These are phyloP conservation scores for Anniella stebbinsi DNA, from an alignment of 2,797 vertebrate species.

Conservation along the genomic window DNA sequence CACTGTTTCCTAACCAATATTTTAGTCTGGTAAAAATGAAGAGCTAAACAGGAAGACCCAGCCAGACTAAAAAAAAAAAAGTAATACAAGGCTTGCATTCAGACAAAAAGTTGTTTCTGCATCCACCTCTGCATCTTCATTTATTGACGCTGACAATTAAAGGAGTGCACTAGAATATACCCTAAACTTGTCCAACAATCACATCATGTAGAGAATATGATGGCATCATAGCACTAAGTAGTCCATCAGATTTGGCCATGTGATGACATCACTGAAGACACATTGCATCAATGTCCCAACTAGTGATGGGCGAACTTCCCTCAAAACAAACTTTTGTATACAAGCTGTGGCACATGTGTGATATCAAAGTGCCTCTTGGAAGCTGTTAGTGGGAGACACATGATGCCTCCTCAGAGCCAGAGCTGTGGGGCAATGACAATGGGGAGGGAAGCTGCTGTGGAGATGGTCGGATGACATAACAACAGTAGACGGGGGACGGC, in stretches of 20 bases:
- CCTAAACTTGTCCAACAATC: neutral
- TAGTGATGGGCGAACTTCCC: neutral
- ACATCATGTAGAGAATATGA: neutral
- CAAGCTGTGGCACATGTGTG: no score
- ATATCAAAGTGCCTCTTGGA: no score
- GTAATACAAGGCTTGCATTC: neutral
- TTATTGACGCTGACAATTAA: slow-evolving; percentile 1
- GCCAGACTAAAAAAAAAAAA: no score
- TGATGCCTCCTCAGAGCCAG: no score
- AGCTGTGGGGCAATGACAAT: no score
- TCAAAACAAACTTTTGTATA: no score
- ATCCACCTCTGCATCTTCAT: neutral
- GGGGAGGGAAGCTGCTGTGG: no score
- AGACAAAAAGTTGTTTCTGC: neutral
- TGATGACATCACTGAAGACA: neutral
- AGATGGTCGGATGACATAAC: no score
- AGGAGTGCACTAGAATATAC: neutral
- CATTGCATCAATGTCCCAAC: neutral
- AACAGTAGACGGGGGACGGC: no score
- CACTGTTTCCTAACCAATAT: neutral
- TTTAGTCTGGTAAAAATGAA: neutral
- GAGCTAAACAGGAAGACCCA: neutral
- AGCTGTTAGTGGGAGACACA: no score
- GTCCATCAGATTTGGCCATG: neutral
- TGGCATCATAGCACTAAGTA: neutral